Conservation (phyloP, 2,113 vertebrate genomes). For the Pseudorectes ferrugineus region DNA sequence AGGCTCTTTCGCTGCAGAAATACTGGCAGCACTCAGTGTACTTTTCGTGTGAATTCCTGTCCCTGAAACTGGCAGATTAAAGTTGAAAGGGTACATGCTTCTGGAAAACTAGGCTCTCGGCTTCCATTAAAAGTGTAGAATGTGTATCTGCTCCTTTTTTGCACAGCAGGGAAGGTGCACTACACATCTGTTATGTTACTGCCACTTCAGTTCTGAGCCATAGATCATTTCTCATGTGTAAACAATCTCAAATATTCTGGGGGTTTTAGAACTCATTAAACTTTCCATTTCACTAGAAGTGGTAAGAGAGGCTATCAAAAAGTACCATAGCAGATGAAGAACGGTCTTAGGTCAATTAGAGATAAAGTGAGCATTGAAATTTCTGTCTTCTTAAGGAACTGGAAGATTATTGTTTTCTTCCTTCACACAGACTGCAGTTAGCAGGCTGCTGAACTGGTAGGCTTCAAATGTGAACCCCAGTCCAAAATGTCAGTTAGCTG, state of each 20-base stretch:
- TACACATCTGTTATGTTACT: not conserved
- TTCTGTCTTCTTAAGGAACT: not conserved
- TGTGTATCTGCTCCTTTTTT: not conserved
- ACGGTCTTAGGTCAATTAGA: not conserved
- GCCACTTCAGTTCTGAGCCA: not conserved
- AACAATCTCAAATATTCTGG: not conserved
- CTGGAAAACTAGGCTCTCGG: not conserved
- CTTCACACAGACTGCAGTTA: not conserved
- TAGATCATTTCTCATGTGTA: not conserved
- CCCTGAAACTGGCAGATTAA: not conserved
- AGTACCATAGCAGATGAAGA: not conserved
- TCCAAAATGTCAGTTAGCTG: not conserved
- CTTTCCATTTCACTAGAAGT: not conserved
- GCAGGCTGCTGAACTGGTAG: not conserved
- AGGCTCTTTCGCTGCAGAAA: not conserved
- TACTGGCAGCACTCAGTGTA: fast-evolving
- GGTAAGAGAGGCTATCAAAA: not conserved
- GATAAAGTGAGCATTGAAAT: not conserved
- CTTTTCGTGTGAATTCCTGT: not conserved
- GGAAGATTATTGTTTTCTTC: not conserved
- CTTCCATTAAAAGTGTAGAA: not conserved
- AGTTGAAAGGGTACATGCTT: not conserved
- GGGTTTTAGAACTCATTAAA: not conserved
- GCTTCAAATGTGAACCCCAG: not conserved
- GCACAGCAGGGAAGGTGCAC: not conserved